Base-by-base conservation (phyloP, 2,888 invertebrate genomes). In the Ophioninae sp. region DNA sequence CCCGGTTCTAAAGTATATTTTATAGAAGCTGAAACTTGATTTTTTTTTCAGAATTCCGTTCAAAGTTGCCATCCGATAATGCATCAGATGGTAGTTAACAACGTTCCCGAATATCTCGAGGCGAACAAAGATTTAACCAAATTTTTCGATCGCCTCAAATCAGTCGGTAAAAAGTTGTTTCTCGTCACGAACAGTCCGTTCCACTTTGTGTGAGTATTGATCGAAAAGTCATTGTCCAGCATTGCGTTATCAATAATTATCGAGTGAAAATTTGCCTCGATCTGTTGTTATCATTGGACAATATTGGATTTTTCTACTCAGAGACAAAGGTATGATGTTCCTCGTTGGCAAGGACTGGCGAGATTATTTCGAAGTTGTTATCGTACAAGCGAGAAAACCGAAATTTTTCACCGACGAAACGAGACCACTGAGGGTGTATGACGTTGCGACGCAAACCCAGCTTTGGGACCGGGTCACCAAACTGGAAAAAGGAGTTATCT, bases 141-240 rank as follows among this genome's bases (percentile, higher is more conserved):
- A 77, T 97, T 97, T 91, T 96, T 99, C 87, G 94, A 96, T 85
- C 95, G 96, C 88, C 94, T 99, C 13, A 94, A 95, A 84, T 94
- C 94, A 0, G 95, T 95, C 41, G 95, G 95, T 58, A 99, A 99
- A 92, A 97, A 98, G 91, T 94, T 99, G 86, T 99, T 99, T 93
- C 94, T 99, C 80, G 98, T 99, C 17, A 99, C 99, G 10, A 99
- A 99, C 92, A 99, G 99, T 92, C 99, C 99, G 0, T 99, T 96
- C 92, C 96, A 96, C 90, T 99, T 99, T 94, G 98, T 98, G 98
- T 97, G 94, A 95, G 80, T 69, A 10, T 65, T 3, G 39, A 37
- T 58, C 10, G 20, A 67, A 44, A 44, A 2, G 0, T 71, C 59
- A 22, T 78, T 74, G 63, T 86, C 20, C 65, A 59, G 10, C 63